Conservation (phyloP, 2,113 vertebrate genomes). For the Melanostigma gelatinosum region DNA sequence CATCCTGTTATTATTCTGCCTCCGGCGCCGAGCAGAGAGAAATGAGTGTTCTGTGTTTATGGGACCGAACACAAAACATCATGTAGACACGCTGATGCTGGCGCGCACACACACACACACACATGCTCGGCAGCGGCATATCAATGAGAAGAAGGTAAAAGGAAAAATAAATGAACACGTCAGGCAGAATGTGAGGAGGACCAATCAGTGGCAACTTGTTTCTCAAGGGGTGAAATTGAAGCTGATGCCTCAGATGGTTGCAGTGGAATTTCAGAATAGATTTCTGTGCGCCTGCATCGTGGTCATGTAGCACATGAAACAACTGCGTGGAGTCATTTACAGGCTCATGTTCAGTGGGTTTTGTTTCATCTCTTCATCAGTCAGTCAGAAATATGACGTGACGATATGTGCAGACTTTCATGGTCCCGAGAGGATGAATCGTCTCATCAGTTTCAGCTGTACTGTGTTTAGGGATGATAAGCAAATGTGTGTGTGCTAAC, state of each 20-base stretch:
- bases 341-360: background rate
- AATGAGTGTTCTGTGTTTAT: slow-evolving; percentile 70
- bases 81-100: slow-evolving; percentile 36
- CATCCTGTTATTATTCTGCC: slow-evolving; percentile 72
- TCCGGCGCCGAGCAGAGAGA: slow-evolving; percentile 59
- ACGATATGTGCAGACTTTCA: background rate
- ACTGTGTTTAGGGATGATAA: too few species aligned
- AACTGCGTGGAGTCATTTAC: background rate
- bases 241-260: slow-evolving; percentile 18
- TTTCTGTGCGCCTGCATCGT: background rate
- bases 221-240: slow-evolving; percentile 38
- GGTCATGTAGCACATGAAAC: background rate
- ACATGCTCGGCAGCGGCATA: slow-evolving; percentile 37
- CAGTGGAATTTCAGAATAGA: slow-evolving; percentile 6
- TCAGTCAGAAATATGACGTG: background rate
- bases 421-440: background rate
- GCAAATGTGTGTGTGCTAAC: background rate
- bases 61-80: slow-evolving; percentile 65
- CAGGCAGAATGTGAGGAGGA: slow-evolving; percentile 41
- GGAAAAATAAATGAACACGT: slow-evolving; percentile 53
- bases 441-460: background rate
- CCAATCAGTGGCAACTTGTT: slow-evolving; percentile 48
- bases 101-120: slow-evolving; percentile 7
- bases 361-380: too few species aligned
- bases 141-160: slow-evolving; percentile 57